phyloP scores from a whole-genome alignment of 2,113 vertebrate genomes.

The Gambusia holbrooki region DNA sequence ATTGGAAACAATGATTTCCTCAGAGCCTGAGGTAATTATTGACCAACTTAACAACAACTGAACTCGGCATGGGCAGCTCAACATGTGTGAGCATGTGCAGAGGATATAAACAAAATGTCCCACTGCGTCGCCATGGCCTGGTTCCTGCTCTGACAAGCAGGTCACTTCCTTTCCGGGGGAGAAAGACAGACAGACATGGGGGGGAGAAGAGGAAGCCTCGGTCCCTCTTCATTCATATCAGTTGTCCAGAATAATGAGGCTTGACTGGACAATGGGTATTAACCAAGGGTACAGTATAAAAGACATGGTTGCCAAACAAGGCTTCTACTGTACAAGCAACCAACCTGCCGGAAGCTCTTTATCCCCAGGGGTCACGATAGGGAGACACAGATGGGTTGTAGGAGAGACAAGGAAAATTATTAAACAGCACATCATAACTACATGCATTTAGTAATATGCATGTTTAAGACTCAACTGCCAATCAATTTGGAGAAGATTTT shows the following conservation, averaged over 20 bases:
- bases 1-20: neutral
- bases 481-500: neutral
- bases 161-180: constrained; percentile 80
- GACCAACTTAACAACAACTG: neutral
- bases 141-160: constrained; percentile 75
- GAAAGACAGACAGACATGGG: constrained; percentile 68
- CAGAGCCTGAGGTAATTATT: neutral
- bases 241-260: constrained; percentile 71
- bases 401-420: constrained; percentile 1
- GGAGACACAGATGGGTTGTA: constrained; percentile 6
- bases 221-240: constrained; percentile 67
- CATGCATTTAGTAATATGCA: neutral
- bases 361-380: constrained; percentile 45
- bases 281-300: constrained; percentile 62
- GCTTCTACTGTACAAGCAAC: constrained; percentile 55
- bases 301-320: constrained; percentile 68
- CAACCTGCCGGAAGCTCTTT: constrained; percentile 65
- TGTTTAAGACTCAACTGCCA: neutral
- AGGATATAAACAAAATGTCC: constrained; percentile 55
- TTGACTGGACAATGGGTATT: constrained; percentile 68
- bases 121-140: constrained; percentile 70
- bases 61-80: neutral
- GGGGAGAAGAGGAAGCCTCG: constrained; percentile 56
- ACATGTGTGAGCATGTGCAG: constrained; percentile 22
- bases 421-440: neutral